Evolutionary conservation across 2,797 vertebrate genomes (phyloP).

Genomic region (Corythornis leucogaster): DNA sequence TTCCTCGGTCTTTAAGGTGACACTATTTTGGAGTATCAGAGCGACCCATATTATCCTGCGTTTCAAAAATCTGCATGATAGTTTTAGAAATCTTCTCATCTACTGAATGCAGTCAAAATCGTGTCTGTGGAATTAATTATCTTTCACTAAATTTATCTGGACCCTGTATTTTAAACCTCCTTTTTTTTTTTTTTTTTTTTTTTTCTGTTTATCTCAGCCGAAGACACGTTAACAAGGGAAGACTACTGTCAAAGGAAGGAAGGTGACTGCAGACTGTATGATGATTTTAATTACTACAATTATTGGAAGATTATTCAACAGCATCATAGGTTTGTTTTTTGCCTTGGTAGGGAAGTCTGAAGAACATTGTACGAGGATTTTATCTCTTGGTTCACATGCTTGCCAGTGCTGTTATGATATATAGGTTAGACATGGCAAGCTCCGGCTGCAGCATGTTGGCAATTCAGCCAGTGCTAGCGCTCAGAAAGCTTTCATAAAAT

Average conservation of each 20-base stretch:
- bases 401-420: not conserved
- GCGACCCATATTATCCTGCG: not conserved
- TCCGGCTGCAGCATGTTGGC: slow-evolving; percentile 31
- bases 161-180: slow-evolving; percentile 47
- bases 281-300: slow-evolving; percentile 86
- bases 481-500: not conserved
- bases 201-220: slow-evolving; percentile 69
- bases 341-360: slow-evolving; percentile 67
- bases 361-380: slow-evolving; percentile 31
- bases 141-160: slow-evolving; percentile 39
- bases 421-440: not conserved
- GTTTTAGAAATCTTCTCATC: slow-evolving; percentile 19
- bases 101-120: not conserved
- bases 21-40: not conserved
- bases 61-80: not conserved
- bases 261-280: slow-evolving; percentile 78
- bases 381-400: not conserved
- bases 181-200: not conserved
- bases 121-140: slow-evolving; percentile 27
- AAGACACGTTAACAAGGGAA: slow-evolving; percentile 74
- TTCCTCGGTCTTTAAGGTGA: slow-evolving; percentile 14
- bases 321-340: slow-evolving; percentile 75
- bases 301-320: slow-evolving; percentile 81
- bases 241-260: slow-evolving; percentile 77
- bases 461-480: not conserved